Percentiles rank a stretch among this genome's conserved stretches.
These are phyloP conservation scores for Acipenser ruthenus DNA, from an alignment of 2,797 vertebrate species.

Conservation along the genomic window DNA sequence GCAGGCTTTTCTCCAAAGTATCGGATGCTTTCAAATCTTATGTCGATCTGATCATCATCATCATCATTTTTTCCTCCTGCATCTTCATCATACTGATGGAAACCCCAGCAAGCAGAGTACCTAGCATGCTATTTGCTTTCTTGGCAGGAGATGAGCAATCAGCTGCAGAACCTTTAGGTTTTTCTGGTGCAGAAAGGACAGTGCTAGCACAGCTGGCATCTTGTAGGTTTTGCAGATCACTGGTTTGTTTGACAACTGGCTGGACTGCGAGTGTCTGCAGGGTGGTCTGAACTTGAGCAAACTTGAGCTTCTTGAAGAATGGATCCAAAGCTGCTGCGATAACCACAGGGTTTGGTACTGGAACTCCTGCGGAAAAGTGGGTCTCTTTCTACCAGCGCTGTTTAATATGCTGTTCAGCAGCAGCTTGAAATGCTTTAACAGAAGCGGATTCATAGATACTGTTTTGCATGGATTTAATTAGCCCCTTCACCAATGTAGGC, in stretches of 20 bases:
- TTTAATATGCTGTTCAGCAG: conserved; percentile 14
- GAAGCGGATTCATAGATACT: conserved; percentile 15
- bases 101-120: not conserved
- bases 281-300: conserved; percentile 15
- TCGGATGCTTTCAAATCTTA: no score
- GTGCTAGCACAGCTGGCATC: no score
- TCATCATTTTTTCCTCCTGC: conserved; percentile 3
- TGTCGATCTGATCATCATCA: no score
- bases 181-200: conserved; percentile 9
- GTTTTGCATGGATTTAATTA: conserved; percentile 14
- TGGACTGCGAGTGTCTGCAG: conserved; percentile 11
- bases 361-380: not conserved
- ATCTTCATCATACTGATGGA: conserved; percentile 9
- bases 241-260: not conserved
- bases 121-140: not conserved
- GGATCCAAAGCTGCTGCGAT: conserved; percentile 16
- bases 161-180: conserved; percentile 15
- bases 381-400: conserved; percentile 10
- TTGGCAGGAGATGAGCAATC: no score
- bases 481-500: conserved; percentile 20
- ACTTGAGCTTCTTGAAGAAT: conserved; percentile 18
- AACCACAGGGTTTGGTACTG: conserved; percentile 16
- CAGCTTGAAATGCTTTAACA: conserved; percentile 12
- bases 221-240: conserved; percentile 8
- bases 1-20: no score